These are phyloP conservation scores for Blastobasis adustella DNA, from an alignment of 2,888 invertebrate species.

Conservation along the genomic window DNA sequence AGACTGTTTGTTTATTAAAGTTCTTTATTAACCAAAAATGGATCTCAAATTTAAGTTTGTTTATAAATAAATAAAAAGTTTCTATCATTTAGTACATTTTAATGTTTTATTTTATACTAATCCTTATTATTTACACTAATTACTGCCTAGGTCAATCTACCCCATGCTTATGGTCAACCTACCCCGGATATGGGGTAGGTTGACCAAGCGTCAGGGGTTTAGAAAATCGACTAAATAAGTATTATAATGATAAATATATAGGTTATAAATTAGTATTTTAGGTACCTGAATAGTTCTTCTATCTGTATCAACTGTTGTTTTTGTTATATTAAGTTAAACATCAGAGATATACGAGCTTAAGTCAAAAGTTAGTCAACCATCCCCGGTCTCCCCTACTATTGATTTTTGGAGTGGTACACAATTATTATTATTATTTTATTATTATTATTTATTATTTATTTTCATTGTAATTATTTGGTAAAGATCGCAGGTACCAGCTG, in stretches of 20 bases:
- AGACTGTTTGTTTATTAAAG: background rate
- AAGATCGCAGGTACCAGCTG: too few species aligned
- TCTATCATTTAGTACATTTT: conserved; percentile 4
- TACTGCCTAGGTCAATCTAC: conserved; percentile 3
- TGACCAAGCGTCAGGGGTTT: conserved; percentile 3
- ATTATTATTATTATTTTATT: too few species aligned
- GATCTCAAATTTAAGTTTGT: conserved; percentile 2
- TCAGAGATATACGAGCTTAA: too few species aligned
- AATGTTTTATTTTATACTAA: conserved; percentile 5
- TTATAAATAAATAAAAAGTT: conserved; percentile 5
- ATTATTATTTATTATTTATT: too few species aligned
- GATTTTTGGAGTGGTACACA: too few species aligned
- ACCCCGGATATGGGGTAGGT: conserved; percentile 7
- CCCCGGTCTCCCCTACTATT: too few species aligned
- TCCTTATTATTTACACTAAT: conserved; percentile 3
- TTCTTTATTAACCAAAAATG: background rate
- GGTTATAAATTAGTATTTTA: background rate
- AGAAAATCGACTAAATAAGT: background rate
- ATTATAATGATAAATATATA: conserved; percentile 4
- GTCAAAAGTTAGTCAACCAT: too few species aligned
- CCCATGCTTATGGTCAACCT: background rate
- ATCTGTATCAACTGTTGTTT: background rate
- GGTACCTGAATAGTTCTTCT: conserved; percentile 1
- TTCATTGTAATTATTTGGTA: too few species aligned
- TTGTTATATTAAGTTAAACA: too few species aligned